Evolutionary conservation across 1,140 invertebrate species (phyloP).

Genomic region (Tetramorium alpestre): DNA sequence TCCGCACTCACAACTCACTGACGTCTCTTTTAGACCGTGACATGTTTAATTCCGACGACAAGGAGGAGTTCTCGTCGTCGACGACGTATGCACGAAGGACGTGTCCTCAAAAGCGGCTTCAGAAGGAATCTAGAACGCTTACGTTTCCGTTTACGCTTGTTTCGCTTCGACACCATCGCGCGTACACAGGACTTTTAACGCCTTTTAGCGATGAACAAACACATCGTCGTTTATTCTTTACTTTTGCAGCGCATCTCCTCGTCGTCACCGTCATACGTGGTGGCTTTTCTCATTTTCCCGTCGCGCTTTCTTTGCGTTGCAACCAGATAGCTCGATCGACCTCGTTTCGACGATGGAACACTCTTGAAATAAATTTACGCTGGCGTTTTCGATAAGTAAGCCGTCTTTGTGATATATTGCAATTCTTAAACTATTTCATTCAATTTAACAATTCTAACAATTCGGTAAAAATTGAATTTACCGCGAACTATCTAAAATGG

Average conservation of each 20-base stretch:
- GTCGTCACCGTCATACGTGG: background rate
- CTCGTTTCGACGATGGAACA: background rate
- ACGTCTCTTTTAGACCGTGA: conserved; percentile 2
- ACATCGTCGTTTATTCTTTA: conserved; percentile 23
- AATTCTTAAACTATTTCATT: background rate
- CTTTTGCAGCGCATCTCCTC: background rate
- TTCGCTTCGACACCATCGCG: conserved; percentile 27
- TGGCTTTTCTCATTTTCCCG: conserved; percentile 8
- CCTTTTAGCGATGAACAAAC: conserved; percentile 46
- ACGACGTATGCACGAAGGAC: background rate
- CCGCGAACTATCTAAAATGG: background rate
- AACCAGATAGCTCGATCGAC: conserved; percentile 17
- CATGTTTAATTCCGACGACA: background rate
- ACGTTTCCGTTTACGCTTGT: conserved; percentile 10
- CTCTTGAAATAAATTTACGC: background rate
- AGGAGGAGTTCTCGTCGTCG: background rate
- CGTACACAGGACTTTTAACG: conserved; percentile 35
- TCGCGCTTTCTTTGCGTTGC: conserved; percentile 20
- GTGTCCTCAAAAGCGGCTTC: conserved; percentile 40
- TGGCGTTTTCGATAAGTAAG: background rate
- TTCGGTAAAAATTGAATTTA: background rate
- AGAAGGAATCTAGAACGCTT: conserved; percentile 15
- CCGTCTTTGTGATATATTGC: background rate
- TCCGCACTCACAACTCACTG: background rate
- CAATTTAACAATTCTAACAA: background rate